Conservation (phyloP, 92 coral and sea anemone species). For the Palythoa caribaeorum region DNA sequence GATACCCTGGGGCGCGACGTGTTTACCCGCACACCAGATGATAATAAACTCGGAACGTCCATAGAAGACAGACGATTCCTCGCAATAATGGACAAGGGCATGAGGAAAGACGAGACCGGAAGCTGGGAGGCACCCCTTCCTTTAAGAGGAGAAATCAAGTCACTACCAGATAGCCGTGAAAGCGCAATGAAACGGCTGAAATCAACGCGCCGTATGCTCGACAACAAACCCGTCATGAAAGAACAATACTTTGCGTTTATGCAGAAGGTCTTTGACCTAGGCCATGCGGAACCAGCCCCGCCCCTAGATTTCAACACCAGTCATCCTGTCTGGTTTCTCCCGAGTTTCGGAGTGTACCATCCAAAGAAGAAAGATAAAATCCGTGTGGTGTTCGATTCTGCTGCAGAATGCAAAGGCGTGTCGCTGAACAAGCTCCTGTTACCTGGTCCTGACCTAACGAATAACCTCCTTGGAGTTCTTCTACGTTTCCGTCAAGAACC, state of each 20-base stretch:
- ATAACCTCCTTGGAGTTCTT: slow-evolving; percentile 61
- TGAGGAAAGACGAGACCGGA: slow-evolving; percentile 46
- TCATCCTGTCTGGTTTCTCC: slow-evolving; percentile 55
- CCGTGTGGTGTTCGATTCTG: slow-evolving; percentile 67
- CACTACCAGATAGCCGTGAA: slow-evolving; percentile 46
- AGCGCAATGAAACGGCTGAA: slow-evolving; percentile 47
- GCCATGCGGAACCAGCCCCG: slow-evolving; percentile 61
- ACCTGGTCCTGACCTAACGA: slow-evolving; percentile 54
- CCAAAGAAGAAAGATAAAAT: slow-evolving; percentile 60
- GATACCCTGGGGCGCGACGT: background rate
- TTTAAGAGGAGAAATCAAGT: slow-evolving; percentile 17
- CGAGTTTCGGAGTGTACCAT: slow-evolving; percentile 59
- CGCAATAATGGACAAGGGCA: slow-evolving; percentile 46
- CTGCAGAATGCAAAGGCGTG: slow-evolving; percentile 51
- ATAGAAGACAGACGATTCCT: slow-evolving; percentile 46
- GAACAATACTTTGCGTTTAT: slow-evolving; percentile 61
- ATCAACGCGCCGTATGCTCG: slow-evolving; percentile 39
- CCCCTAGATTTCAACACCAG: background rate
- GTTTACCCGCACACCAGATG: slow-evolving; percentile 18
- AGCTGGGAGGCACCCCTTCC: slow-evolving; percentile 68
- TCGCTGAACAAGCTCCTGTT: slow-evolving; percentile 59
- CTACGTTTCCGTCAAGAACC: slow-evolving; percentile 62
- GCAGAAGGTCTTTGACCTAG: slow-evolving; percentile 54
- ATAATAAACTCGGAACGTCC: slow-evolving; percentile 26
- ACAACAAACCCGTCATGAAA: slow-evolving; percentile 54